Evolutionary conservation across 1,140 invertebrate species (phyloP).

Genomic region (Teleopsis dalmanni): DNA sequence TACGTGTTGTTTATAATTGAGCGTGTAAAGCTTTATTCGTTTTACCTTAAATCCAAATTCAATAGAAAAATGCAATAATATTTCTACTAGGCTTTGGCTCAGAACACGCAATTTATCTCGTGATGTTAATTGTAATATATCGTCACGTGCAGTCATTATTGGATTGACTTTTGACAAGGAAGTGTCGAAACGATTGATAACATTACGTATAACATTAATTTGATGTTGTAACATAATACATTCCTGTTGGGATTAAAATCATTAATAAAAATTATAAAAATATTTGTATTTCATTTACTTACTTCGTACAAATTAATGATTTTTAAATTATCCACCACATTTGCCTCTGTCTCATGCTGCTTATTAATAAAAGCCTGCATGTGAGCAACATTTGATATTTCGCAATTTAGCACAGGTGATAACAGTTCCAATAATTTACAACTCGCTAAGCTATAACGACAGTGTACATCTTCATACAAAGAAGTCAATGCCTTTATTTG

Average conservation of each 20-base stretch:
- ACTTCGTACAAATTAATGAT: slow-evolving; percentile 74
- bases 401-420: slow-evolving; percentile 64
- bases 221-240: slow-evolving; percentile 74
- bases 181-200: slow-evolving; percentile 61
- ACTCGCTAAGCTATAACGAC: slow-evolving; percentile 74
- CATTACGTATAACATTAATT: slow-evolving; percentile 65
- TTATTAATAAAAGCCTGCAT: slow-evolving; percentile 72
- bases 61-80: slow-evolving; percentile 63
- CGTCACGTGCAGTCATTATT: slow-evolving; percentile 17
- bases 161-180: slow-evolving; percentile 38
- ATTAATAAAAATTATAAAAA: background rate
- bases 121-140: slow-evolving; percentile 53
- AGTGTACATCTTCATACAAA: slow-evolving; percentile 69
- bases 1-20: no score
- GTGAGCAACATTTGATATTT: slow-evolving; percentile 69
- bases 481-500: slow-evolving; percentile 42
- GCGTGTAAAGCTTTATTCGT: no score
- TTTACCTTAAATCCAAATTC: slow-evolving; percentile 50
- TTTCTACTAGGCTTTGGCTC: slow-evolving; percentile 70
- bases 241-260: slow-evolving; percentile 49
- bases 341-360: slow-evolving; percentile 53
- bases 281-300: background rate
- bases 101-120: slow-evolving; percentile 73
- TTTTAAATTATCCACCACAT: slow-evolving; percentile 52
- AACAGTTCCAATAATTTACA: slow-evolving; percentile 69